These are phyloP conservation scores for Trichomalopsis sarcophagae DNA, from an alignment of 1,140 invertebrate species.

Conservation along the genomic window DNA sequence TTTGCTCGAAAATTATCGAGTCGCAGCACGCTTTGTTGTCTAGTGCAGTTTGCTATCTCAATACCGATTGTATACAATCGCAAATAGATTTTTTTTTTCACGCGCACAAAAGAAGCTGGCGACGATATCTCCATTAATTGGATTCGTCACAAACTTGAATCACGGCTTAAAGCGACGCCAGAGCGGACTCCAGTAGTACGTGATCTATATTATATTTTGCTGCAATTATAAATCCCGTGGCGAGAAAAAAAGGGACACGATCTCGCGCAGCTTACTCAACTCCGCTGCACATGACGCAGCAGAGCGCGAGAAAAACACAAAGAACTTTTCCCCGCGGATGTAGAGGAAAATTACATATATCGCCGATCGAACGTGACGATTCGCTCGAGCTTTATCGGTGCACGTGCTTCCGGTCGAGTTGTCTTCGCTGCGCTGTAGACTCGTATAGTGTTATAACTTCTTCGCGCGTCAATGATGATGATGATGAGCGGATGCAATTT, in stretches of 20 bases:
- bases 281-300: not conserved
- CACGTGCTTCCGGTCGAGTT: not conserved
- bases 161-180: not conserved
- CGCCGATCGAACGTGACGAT: constrained; percentile 22
- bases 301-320: constrained; percentile 11
- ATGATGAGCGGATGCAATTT: no score
- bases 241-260: not conserved
- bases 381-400: not conserved
- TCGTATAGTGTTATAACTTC: not conserved
- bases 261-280: not conserved
- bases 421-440: not conserved
- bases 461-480: no score
- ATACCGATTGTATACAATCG: not conserved
- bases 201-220: not conserved
- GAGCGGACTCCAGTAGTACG: not conserved
- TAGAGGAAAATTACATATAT: not conserved
- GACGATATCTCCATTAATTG: constrained; percentile 8
- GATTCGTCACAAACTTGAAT: constrained; percentile 40
- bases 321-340: not conserved
- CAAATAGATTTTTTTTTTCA: not conserved
- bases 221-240: not conserved
- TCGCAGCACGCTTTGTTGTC: no score
- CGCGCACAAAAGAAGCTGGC: not conserved
- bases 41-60: no score
- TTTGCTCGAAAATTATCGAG: no score